Evolutionary conservation across 2,113 vertebrate genomes (phyloP), one percentile per base, ranked within the genome.

Genomic region (Sturnus vulgaris): DNA sequence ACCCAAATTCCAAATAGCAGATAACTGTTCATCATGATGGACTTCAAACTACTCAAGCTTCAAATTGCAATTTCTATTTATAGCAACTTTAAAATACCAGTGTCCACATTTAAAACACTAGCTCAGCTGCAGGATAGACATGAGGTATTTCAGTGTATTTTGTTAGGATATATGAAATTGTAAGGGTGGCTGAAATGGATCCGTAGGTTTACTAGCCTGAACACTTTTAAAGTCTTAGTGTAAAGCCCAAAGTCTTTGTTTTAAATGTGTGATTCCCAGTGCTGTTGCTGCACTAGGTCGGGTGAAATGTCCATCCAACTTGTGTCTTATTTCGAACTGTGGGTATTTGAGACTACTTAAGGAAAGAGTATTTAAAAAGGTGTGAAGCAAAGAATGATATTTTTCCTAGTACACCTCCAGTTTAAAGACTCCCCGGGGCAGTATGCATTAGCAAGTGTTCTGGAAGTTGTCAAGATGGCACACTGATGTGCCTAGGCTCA

Each of bases 11-110:
- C 61, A 57, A 86, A 70, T 27, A 73, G 82, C 19, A 11, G 60
- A 4, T 60, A 57, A 70, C 40, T 73, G 61, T 63, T 59, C 27
- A 14, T 79, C 65, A 91, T 57, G 55, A 85, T 50, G 40, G 52
- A 72, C 65, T 96, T 83, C 19, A 49, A 78, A 86, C 86, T 81
- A 46, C 77, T 81, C 60, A 55, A n/a, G 76, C 18, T 55, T 61
- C 55, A 61, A 68, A 86, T 95, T 93, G 40, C 72, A 91, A 35
- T 88, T 85, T 12, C 42, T 97, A 42, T 76, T 95, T 93, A 83
- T 65, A 66, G 49, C 16, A 68, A 68, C 70, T 96, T 85, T 88
- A 70, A 57, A 82, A 75, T 50, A 59, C 46, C n/a, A 30, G 20
- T 64, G 27, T 73, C 35, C 60, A 65, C 37, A 18, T 86, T 33